Evolutionary conservation across 2,888 invertebrate genomes (phyloP).

Genomic region (Neria commutata): DNA sequence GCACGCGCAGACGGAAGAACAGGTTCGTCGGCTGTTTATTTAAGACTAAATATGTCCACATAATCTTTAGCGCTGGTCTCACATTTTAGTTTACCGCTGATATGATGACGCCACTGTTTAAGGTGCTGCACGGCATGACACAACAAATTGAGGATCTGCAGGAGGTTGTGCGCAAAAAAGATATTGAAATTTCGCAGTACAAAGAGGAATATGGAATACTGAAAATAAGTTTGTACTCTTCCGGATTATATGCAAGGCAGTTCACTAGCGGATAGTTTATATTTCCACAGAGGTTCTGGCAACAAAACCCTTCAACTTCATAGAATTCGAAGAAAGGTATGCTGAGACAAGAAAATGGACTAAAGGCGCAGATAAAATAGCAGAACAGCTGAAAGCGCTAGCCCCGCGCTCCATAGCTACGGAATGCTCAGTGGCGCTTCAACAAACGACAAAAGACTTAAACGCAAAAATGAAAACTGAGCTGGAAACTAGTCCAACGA

Average conservation of each 20-base stretch:
- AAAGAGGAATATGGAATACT: conserved; percentile 35
- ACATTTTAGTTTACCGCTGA: too few species aligned
- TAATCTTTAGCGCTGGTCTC: too few species aligned
- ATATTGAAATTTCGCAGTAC: conserved; percentile 53
- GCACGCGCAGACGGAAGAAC: not conserved
- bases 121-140: conserved; percentile 32
- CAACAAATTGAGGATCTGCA: conserved; percentile 39
- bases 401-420: conserved; percentile 23
- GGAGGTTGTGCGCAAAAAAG: conserved; percentile 48
- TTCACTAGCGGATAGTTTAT: not conserved
- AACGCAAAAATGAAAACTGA: conserved; percentile 18
- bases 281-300: conserved; percentile 42
- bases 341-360: too few species aligned
- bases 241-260: not conserved
- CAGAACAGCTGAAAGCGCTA: conserved; percentile 19
- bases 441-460: conserved; percentile 14
- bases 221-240: not conserved
- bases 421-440: conserved; percentile 21
- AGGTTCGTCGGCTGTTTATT: conserved; percentile 20
- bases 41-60: not conserved
- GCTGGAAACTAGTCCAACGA: not conserved
- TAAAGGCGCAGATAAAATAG: too few species aligned
- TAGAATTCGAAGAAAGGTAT: conserved; percentile 31
- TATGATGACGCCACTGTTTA: conserved; percentile 38
- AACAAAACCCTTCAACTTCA: conserved; percentile 42